Base-by-base conservation (phyloP, 2,888 invertebrate genomes). In the Standfussiana lucernea region DNA sequence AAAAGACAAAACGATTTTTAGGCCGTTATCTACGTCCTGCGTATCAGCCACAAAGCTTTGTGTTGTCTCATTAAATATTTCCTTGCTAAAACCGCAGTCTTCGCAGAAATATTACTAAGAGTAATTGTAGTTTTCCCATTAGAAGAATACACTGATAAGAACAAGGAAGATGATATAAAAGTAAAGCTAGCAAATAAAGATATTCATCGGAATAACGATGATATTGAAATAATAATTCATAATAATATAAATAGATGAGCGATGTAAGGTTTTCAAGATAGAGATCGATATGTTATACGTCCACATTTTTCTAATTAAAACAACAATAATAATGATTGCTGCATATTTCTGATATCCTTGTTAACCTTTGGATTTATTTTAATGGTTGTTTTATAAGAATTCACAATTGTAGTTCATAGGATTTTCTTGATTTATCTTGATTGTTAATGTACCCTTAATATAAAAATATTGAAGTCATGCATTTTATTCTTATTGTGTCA, bases 321-420 rank as follows among this genome's bases (percentile, higher is more conserved):
- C 64, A 65, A 56, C n/a, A 42, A 24, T 4, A 37, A n/a, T 47
- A 32, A 28, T 68, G 5, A 28, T 2, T 32, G n/a, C 64, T 77
- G 32, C 11, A 32, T 73, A 45, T 59, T 45, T 45, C 18, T 65
- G 67, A 79, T 78, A 68, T 28, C 32, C 40, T 35, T 59, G 45
- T 79, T 81, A 35, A 69, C 61, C 56, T 73, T 13, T n/a, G 40
- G 15, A 61, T 73, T 65, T 59, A 40, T 77, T 82, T 18, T 65
- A 65, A 79, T 68, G 10, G 42, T 15, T 28, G 21, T 66, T 45
- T 50, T 28, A 61, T 42, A 13, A 11, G 10, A 32, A 35, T 53
- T 40, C 35, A 50, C 7, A 62, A 37, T 15, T 15, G 15, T 11
- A 24, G 37, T 50, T n/a, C n/a, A 35, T 37, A 70, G 7, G 13